Evolutionary conservation across 2,888 invertebrate genomes (phyloP).

Genomic region (Rhaphigaster nebulosa): DNA sequence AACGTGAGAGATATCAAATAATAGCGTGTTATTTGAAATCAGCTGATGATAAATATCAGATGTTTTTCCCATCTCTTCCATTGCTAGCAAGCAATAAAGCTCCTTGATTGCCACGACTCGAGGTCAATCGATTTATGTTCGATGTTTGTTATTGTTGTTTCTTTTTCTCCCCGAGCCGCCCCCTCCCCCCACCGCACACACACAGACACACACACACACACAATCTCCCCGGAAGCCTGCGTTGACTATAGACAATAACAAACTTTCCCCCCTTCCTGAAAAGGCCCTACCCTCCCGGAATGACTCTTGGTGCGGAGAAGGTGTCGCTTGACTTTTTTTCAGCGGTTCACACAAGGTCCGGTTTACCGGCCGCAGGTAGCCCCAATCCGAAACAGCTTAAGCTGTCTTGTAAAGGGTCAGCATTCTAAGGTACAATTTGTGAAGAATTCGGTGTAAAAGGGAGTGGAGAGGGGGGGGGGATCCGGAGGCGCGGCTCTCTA

Average conservation of each 20-base stretch:
- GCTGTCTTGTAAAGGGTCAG: background rate
- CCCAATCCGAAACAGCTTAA: conserved; percentile 27
- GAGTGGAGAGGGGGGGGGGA: background rate
- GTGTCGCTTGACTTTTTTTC: conserved; percentile 40
- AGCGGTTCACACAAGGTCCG: conserved; percentile 50
- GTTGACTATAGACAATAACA: background rate
- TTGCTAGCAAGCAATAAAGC: too few species aligned
- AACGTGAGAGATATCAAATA: too few species aligned
- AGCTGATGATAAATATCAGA: background rate
- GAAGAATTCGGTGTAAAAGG: background rate
- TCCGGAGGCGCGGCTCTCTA: too few species aligned
- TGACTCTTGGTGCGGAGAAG: background rate
- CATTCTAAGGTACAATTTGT: background rate
- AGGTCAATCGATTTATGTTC: background rate
- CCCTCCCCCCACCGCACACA: background rate
- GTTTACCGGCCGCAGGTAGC: conserved; percentile 13
- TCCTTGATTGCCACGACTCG: background rate
- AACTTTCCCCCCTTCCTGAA: background rate
- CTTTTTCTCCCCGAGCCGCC: background rate
- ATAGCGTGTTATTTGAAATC: background rate
- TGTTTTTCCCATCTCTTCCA: background rate
- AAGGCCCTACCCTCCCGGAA: conserved; percentile 14
- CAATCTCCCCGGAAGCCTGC: background rate
- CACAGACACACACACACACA: background rate
- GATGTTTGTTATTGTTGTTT: conserved; percentile 10